Percentiles rank a stretch among this genome's conserved stretches.
These are phyloP conservation scores for Drosophila murphyi DNA, from an alignment of 1,140 invertebrate species.

Conservation along the genomic window DNA sequence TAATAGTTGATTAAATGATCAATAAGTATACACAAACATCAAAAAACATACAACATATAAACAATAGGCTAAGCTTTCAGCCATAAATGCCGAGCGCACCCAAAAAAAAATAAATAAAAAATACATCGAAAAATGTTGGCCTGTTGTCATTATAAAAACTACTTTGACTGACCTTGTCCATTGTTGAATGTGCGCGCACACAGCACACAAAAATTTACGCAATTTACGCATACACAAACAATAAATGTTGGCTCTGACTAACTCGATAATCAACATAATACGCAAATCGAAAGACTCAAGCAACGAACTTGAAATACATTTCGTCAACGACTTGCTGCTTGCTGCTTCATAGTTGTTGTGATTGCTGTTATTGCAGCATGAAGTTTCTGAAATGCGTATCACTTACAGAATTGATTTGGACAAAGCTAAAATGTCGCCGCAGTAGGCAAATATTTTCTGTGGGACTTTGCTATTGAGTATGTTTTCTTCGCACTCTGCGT, in stretches of 20 bases:
- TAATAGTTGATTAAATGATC: constrained; percentile 80
- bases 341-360: constrained; percentile 16
- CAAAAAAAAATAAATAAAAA: constrained; percentile 40
- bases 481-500: constrained; percentile 41
- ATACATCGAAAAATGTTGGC: constrained; percentile 41
- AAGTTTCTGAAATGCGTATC: constrained; percentile 55
- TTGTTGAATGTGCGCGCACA: constrained; percentile 69
- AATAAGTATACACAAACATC: constrained; percentile 52
- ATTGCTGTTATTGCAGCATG: constrained; percentile 50
- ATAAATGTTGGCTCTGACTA: constrained; percentile 61
- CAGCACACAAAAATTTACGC: constrained; percentile 66
- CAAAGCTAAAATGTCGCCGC: constrained; percentile 33
- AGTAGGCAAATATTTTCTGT: constrained; percentile 65
- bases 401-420: constrained; percentile 65
- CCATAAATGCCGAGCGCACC: constrained; percentile 72
- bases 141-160: constrained; percentile 81
- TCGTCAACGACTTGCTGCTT: constrained; percentile 59
- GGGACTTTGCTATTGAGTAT: constrained; percentile 54
- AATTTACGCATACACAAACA: constrained; percentile 46
- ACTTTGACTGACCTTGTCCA: constrained; percentile 77
- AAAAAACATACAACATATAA: constrained; percentile 19
- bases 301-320: constrained; percentile 80
- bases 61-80: constrained; percentile 55
- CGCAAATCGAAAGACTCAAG: constrained; percentile 79
- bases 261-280: constrained; percentile 55